Evolutionary conservation across 2,888 invertebrate genomes (phyloP), one percentile per base, ranked within the genome.

Genomic region (Halocaridina rubra): DNA sequence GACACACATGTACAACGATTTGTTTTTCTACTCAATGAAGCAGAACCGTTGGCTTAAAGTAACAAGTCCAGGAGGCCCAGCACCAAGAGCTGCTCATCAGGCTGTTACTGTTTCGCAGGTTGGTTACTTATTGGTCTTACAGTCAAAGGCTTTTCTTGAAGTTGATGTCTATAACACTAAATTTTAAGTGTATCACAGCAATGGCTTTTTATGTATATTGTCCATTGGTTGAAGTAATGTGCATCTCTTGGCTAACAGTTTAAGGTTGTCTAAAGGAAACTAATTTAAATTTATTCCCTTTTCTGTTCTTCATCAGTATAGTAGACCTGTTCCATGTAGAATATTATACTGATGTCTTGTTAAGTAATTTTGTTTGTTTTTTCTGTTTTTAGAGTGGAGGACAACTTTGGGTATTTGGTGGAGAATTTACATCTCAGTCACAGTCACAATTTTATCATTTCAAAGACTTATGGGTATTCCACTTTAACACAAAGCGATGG

Each of bases 401-500:
- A 92, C 92, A 95, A 89, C 90, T 94, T 72, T 94, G 94, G 94
- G 91, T 94, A 71, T 98, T 97, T 92, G 98, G 98, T 7, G 98
- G 98, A 0, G 98, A 98, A 92, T 97, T 95, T 91, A 95, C 96
- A 3, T 97, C 96, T 90, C 96, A 96, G 0, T 94, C 95, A 0
- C 97, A 97, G 90, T 94, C 95, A 22, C 98, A 98, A 91, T 98
- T 97, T 91, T 95, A 97, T 90, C 98, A 98, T 90, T 98, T 97
- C 91, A 94, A 94, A 90, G 98, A 98, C 90, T 92, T 98, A 0
- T 98, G 98, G 97, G 94, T 96, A 80, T 96, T 94, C 90, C 94
- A 95, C 88, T 91, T 97, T 0, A 93, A 93, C 39, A 93, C 93
- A 0, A 94, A 94, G 89, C 94, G 93, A 90, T 98, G 98, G 98